Conservation (phyloP, 2,113 vertebrate species). For the Pseudorasbora parva region DNA sequence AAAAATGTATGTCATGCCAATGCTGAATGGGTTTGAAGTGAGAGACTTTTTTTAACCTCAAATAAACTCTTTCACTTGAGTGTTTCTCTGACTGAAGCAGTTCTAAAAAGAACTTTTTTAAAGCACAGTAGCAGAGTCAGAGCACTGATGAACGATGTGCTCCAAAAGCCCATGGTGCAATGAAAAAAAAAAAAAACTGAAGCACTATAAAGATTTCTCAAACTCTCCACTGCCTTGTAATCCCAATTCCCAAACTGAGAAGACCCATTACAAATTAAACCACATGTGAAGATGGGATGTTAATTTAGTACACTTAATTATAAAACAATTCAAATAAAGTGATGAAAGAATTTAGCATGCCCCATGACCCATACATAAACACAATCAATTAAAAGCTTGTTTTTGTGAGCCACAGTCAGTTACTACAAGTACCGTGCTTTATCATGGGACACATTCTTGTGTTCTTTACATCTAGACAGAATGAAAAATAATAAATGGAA, state of each 20-base stretch:
- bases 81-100: background rate
- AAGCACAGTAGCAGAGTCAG: background rate
- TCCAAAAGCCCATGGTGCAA: background rate
- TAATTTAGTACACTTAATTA: background rate
- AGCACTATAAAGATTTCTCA: background rate
- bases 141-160: slow-evolving; percentile 13
- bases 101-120: slow-evolving; percentile 1
- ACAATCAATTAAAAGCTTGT: background rate
- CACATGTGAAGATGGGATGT: background rate
- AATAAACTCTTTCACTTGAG: background rate
- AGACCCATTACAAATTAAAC: background rate
- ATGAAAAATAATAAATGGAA: background rate
- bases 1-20: background rate
- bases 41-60: background rate
- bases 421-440: background rate
- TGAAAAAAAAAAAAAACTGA: background rate
- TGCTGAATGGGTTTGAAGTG: background rate
- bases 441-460: background rate
- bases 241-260: background rate
- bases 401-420: background rate
- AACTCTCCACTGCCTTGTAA: background rate
- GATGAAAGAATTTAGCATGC: background rate
- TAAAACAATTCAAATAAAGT: background rate
- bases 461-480: background rate
- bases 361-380: background rate